Conservation (phyloP, 2,888 invertebrate genomes). For the Amblyjoppa proteus region DNA sequence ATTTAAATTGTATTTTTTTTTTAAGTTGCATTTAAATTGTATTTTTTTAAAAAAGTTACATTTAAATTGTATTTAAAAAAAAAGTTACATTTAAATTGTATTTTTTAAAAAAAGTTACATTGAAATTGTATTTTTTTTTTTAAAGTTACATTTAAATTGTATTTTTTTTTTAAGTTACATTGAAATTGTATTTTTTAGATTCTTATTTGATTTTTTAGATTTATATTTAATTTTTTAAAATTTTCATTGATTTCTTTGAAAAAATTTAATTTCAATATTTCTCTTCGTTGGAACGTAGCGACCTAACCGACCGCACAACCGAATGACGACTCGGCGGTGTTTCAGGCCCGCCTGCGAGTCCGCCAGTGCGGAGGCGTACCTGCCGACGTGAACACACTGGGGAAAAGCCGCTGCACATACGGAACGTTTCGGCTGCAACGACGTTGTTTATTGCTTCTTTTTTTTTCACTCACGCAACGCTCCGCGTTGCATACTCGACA, state of each 20-base stretch:
- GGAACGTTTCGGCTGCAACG: slow-evolving; percentile 17
- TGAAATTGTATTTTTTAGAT: not conserved
- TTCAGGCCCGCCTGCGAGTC: not conserved
- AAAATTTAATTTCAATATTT: not conserved
- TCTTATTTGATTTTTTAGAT: no score
- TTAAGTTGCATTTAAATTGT: not conserved
- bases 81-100: not conserved
- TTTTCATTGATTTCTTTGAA: not conserved
- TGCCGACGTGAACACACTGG: slow-evolving; percentile 23
- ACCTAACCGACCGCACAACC: not conserved
- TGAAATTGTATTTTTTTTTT: not conserved
- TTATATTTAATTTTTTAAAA: not conserved
- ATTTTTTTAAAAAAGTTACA: no score
- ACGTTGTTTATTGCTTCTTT: not conserved
- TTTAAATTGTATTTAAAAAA: not conserved
- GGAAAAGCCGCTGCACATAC: slow-evolving; percentile 40
- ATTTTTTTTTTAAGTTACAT: no score
- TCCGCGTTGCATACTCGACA: slow-evolving; percentile 33
- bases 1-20: not conserved
- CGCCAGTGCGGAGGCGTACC: slow-evolving; percentile 11
- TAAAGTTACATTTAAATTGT: not conserved
- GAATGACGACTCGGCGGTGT: slow-evolving; percentile 10
- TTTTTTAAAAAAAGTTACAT: not conserved
- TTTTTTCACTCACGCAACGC: slow-evolving; percentile 17
- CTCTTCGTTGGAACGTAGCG: not conserved